Base-by-base conservation (phyloP, 2,113 vertebrate species). In the Siniperca knerii region DNA sequence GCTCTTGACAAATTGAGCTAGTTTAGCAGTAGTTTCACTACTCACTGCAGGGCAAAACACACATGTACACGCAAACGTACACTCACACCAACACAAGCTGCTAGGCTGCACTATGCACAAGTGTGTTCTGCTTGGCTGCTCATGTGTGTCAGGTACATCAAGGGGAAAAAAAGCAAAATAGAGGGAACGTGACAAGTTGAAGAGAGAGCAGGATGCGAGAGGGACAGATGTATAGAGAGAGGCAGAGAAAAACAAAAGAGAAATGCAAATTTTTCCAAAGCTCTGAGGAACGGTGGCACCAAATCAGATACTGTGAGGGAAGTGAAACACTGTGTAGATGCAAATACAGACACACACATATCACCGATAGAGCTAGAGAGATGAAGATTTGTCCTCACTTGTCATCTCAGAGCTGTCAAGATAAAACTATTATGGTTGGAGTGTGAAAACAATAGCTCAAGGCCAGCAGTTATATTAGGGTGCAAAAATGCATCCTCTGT, bases 1-100 rank as follows among this genome's bases (percentile, higher is more conserved):
- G 92, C 84, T 91, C 85, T 89, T 93, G 92, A 95, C 94, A 95
- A 95, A 95, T 95, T 94, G 91, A 93, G 87, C 92, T 93, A 92
- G 92, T 93, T 95, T 88, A 90, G 87, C 65, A 82, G 86, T 90
- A 92, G 86, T 90, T 91, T 90, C 92, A 71, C 88, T 81, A 65
- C 86, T 93, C 90, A 87, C 90, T 89, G 86, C 85, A 72, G 93
- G 90, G 86, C 84, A 87, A 68, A 66, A 82, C 66, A 71, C 85
- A 62, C 54, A 52, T 35, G 62, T 64, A 44, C 71, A 76, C 64
- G 33, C 48, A 20, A 0, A 35, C 21, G 4, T 0, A 52, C 29
- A 55, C 75, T 25, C 75, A 67, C 70, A 89, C 79, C 67, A 65
- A 85, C 82, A 79, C 85, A 69, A 12, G 21, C 89, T 71, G 79